Conservation (phyloP, 1,140 invertebrate species). For the Battus philenor region DNA sequence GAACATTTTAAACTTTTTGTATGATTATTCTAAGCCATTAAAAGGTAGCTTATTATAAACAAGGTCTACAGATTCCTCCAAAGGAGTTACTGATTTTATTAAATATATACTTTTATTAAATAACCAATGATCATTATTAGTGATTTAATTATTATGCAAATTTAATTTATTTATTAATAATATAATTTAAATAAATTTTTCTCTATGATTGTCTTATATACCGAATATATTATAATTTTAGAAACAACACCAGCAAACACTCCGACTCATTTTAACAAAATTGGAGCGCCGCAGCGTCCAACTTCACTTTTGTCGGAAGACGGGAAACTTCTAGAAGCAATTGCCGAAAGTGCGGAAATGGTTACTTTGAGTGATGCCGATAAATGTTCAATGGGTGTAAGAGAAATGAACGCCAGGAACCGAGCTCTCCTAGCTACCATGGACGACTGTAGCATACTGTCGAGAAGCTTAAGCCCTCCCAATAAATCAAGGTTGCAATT, state of each 20-base stretch:
- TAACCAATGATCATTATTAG: no score
- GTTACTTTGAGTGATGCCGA: constrained; percentile 62
- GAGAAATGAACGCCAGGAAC: constrained; percentile 61
- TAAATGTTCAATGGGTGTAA: constrained; percentile 47
- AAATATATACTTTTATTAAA: no score
- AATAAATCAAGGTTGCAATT: constrained; percentile 65
- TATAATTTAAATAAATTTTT: no score
- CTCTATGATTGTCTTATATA: no score
- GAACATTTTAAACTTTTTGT: no score
- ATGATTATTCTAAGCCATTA: no score
- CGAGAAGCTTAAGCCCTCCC: constrained; percentile 67
- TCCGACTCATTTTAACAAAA: constrained; percentile 58
- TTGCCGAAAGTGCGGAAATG: constrained; percentile 68
- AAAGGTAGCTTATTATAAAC: neutral
- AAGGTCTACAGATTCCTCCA: neutral
- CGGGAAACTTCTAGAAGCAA: constrained; percentile 62
- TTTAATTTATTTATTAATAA: no score
- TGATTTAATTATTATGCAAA: no score
- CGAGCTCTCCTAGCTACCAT: constrained; percentile 66
- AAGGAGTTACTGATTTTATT: neutral
- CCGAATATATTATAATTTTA: no score
- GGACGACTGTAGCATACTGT: constrained; percentile 72
- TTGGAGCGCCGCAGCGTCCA: constrained; percentile 46
- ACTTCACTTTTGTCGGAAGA: constrained; percentile 64
- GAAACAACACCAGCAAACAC: constrained; percentile 71